phyloP scores from a whole-genome alignment of 2,113 vertebrate genomes.

The Fregata magnificens region DNA sequence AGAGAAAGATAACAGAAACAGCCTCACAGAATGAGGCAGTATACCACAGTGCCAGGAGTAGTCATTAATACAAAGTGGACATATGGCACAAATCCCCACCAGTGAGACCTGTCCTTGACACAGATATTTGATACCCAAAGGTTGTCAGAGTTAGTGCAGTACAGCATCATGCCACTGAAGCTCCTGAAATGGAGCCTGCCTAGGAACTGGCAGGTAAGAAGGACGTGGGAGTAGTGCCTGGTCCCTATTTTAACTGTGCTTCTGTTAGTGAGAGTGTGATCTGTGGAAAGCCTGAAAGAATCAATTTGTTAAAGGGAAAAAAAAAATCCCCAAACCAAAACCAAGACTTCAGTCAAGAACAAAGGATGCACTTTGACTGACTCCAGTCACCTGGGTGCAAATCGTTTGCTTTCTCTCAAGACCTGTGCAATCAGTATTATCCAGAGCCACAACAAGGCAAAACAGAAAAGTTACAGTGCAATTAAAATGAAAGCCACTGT shows the following conservation, averaged over 20 bases:
- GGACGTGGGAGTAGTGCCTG: neutral
- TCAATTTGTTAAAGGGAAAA: neutral
- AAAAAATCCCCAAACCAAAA: neutral
- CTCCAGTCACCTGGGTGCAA: conserved; percentile 1
- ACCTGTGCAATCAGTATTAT: neutral
- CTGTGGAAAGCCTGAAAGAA: neutral
- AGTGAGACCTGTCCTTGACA: neutral
- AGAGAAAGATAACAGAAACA: neutral
- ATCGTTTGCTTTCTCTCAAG: neutral
- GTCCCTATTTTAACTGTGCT: neutral
- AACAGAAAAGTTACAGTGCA: conserved; percentile 20
- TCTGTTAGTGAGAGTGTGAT: neutral
- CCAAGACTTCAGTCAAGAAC: neutral
- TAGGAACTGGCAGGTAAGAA: neutral
- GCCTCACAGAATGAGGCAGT: neutral
- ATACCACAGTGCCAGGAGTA: neutral
- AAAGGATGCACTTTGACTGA: conserved; percentile 14
- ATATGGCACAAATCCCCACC: neutral
- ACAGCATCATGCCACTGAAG: neutral
- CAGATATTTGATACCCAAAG: neutral
- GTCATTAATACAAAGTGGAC: neutral
- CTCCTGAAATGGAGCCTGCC: neutral
- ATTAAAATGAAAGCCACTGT: conserved; percentile 54
- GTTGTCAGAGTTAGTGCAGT: neutral
- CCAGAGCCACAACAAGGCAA: conserved; percentile 17